Percentiles rank a stretch among this genome's conserved stretches.
Evolutionary conservation across 2,797 vertebrate species (phyloP).

Genomic region (Ctenopoma multispine): DNA sequence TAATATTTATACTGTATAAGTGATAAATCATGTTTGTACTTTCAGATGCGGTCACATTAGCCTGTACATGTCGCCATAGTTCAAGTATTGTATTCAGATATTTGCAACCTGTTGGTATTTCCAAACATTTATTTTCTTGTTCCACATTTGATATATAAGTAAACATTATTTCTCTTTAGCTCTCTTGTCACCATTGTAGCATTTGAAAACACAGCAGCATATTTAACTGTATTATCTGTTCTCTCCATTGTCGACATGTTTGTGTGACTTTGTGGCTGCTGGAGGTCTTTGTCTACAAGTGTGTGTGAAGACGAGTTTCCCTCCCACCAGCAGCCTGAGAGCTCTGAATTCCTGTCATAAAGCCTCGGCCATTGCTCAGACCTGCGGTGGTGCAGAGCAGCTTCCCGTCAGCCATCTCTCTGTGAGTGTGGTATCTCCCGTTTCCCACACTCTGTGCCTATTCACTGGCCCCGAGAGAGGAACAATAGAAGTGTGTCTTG

Average conservation of each 20-base stretch:
- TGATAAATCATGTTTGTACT: too few species aligned
- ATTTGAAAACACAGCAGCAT: constrained; percentile 2
- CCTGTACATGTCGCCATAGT: too few species aligned
- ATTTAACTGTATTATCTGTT: constrained; percentile 32
- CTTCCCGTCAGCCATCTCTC: constrained; percentile 82
- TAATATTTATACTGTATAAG: too few species aligned
- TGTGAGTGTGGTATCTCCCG: constrained; percentile 84
- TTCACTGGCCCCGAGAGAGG: constrained; percentile 76
- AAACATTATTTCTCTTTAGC: background rate
- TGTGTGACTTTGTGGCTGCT: constrained; percentile 56
- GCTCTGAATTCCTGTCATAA: constrained; percentile 80
- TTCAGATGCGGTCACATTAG: too few species aligned
- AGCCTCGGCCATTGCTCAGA: constrained; percentile 68
- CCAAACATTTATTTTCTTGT: too few species aligned
- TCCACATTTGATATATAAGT: too few species aligned
- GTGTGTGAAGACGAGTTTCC: constrained; percentile 77
- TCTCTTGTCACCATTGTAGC: background rate
- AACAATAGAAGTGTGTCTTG: constrained; percentile 90
- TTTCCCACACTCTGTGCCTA: constrained; percentile 86
- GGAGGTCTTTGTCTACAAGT: constrained; percentile 73
- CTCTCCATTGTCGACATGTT: constrained; percentile 40
- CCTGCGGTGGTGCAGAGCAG: constrained; percentile 62
- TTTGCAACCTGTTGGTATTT: too few species aligned
- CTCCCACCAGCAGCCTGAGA: constrained; percentile 68
- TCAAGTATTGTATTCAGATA: too few species aligned